These are phyloP conservation scores for Polydesmus complanatus DNA, from an alignment of 2,888 invertebrate species.

Conservation along the genomic window DNA sequence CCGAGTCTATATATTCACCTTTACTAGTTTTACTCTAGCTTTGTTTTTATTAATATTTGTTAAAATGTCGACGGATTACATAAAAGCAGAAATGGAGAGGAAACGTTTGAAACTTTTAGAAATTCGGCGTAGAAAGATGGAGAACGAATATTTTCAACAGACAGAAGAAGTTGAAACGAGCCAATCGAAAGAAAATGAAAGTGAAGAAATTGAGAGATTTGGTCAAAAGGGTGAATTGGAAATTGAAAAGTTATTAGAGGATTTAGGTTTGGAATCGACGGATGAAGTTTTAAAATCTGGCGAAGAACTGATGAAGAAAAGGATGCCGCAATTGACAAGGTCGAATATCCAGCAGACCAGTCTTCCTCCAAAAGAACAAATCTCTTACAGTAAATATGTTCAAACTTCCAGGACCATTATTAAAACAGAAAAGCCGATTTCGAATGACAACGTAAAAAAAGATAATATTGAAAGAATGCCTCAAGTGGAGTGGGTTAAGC, in stretches of 20 bases:
- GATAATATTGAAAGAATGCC: constrained; percentile 68
- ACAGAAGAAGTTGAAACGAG: constrained; percentile 81
- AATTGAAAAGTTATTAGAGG: neutral
- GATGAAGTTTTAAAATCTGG: neutral
- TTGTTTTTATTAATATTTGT: too few relatives aligned
- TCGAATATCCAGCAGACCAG: constrained; percentile 78
- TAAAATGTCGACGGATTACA: constrained; percentile 61
- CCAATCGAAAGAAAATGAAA: constrained; percentile 35
- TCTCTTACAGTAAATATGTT: constrained; percentile 86
- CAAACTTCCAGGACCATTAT: constrained; percentile 51
- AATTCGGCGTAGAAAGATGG: too few relatives aligned
- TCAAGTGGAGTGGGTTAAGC: constrained; percentile 87
- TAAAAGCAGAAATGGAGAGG: constrained; percentile 81
- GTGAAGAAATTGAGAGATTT: neutral
- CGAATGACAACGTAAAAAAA: too few relatives aligned
- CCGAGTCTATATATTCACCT: too few relatives aligned
- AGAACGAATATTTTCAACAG: too few relatives aligned
- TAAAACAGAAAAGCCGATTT: constrained; percentile 23
- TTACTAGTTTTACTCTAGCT: too few relatives aligned
- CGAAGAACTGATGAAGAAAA: constrained; percentile 3
- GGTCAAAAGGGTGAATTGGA: neutral
- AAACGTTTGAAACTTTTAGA: constrained; percentile 85
- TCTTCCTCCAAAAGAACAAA: constrained; percentile 87
- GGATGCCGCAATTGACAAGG: constrained; percentile 48
- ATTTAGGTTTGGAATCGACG: neutral